These are phyloP conservation scores for Drosophila cyrtoloma DNA, from an alignment of 2,888 invertebrate genomes.

Conservation along the genomic window DNA sequence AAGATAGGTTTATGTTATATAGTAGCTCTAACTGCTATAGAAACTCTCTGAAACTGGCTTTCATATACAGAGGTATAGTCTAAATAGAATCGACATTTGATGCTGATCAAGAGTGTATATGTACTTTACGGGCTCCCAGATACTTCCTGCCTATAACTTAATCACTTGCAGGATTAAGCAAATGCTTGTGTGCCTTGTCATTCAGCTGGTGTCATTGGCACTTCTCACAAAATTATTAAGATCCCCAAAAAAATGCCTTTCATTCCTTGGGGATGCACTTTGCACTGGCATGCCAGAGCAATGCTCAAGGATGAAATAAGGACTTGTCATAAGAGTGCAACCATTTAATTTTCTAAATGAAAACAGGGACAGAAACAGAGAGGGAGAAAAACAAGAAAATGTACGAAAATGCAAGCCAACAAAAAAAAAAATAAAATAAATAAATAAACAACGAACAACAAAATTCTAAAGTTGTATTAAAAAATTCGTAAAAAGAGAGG, in stretches of 20 bases:
- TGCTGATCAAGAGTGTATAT: background rate
- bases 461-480: constrained; percentile 55
- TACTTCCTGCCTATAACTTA: background rate
- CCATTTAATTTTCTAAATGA: constrained; percentile 67
- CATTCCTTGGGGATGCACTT: constrained; percentile 11
- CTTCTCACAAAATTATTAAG: constrained; percentile 8
- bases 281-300: constrained; percentile 7
- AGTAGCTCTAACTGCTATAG: no score
- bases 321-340: constrained; percentile 55
- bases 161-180: constrained; percentile 1
- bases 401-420: constrained; percentile 53
- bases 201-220: constrained; percentile 25
- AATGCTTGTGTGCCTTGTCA: background rate
- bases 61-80: no score
- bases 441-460: constrained; percentile 33
- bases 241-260: background rate
- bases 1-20: no score
- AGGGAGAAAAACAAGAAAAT: constrained; percentile 10
- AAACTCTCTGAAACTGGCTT: no score
- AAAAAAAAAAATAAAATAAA: constrained; percentile 13
- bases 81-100: no score
- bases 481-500: constrained; percentile 25
- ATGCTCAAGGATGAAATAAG: constrained; percentile 26
- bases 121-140: background rate
- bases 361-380: constrained; percentile 29